Conservation (phyloP, 2,113 vertebrate genomes). For the Pseudopipra pipra region DNA sequence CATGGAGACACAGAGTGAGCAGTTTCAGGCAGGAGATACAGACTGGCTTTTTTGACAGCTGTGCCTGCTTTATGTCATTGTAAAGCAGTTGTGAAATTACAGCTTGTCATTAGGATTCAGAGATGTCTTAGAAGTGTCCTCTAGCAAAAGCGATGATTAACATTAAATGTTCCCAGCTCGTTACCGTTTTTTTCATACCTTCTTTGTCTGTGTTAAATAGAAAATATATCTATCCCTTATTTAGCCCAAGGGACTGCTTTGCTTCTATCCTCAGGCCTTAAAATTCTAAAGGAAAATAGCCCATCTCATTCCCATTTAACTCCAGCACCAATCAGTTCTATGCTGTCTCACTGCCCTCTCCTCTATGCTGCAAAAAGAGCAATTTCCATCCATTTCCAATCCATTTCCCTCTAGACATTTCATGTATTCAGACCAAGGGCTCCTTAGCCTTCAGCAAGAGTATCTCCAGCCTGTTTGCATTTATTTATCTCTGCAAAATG, state of each 20-base stretch:
- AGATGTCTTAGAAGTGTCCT: neutral
- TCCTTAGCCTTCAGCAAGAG: neutral
- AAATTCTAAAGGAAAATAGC: neutral
- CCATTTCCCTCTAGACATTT: neutral
- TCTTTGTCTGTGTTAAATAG: neutral
- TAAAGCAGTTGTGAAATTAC: conserved; percentile 4
- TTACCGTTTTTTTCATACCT: neutral
- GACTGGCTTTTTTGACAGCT: neutral
- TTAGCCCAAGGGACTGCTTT: neutral
- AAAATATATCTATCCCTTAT: neutral
- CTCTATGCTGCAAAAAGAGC: neutral
- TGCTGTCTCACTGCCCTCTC: neutral
- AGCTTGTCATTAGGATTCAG: neutral
- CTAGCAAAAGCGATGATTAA: neutral
- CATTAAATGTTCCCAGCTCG: neutral
- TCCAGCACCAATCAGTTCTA: neutral
- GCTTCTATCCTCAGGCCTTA: neutral
- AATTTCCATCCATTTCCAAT: neutral
- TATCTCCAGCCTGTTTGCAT: neutral
- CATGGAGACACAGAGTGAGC: neutral
- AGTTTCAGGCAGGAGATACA: neutral
- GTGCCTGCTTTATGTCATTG: neutral
- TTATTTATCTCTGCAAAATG: neutral
- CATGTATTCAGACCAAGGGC: neutral
- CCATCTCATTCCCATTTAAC: neutral